Conservation (phyloP, 2,113 vertebrate species). For the Varanus komodoensis region DNA sequence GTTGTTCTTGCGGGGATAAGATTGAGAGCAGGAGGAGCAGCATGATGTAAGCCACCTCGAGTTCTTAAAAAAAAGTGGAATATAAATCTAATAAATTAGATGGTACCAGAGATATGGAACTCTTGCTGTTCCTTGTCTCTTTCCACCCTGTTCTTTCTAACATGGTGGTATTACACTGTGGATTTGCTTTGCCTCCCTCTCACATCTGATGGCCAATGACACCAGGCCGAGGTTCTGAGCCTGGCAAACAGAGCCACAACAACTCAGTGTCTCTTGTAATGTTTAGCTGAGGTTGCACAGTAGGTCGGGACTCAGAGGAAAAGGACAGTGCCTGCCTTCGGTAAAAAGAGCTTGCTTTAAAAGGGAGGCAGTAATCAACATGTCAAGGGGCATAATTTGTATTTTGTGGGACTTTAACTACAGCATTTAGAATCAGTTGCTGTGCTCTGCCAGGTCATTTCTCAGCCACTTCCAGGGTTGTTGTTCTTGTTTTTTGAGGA, state of each 20-base stretch:
- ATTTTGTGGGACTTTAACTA: slow-evolving; percentile 23
- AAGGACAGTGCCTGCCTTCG: background rate
- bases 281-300: background rate
- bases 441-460: slow-evolving; percentile 41
- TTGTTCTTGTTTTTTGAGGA: slow-evolving; percentile 24
- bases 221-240: background rate
- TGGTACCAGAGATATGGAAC: background rate
- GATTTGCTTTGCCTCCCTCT: background rate
- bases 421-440: slow-evolving; percentile 31
- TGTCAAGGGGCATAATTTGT: slow-evolving; percentile 22
- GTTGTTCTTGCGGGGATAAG: no score
- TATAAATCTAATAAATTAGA: no score
- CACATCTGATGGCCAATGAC: background rate
- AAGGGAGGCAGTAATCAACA: slow-evolving; percentile 34
- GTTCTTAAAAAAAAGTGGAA: no score
- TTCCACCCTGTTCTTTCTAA: background rate
- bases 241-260: background rate
- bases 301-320: slow-evolving; percentile 7
- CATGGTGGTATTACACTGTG: background rate
- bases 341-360: slow-evolving; percentile 12
- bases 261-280: background rate
- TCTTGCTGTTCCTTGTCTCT: background rate
- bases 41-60: no score
- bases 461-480: slow-evolving; percentile 40
- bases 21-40: no score